Conservation (phyloP, 1,140 invertebrate genomes). For the Brachionus koreanus region DNA sequence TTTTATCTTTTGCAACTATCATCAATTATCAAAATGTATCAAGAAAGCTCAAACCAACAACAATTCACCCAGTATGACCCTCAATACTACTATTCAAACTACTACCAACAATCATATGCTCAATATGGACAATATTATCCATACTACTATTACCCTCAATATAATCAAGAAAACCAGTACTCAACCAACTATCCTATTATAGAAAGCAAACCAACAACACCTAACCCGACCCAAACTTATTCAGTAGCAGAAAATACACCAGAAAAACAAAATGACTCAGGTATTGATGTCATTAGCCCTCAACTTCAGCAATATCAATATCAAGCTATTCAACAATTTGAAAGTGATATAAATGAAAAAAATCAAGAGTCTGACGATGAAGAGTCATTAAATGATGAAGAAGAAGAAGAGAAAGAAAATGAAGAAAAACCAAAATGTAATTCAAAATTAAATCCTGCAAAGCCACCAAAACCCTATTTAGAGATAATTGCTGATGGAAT, state of each 20-base stretch:
- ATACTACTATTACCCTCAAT: not conserved
- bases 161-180: not conserved
- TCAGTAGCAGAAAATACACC: not conserved
- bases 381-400: not conserved
- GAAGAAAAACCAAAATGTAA: not conserved
- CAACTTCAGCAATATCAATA: not conserved
- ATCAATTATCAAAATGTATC: conserved; percentile 13
- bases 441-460: not conserved
- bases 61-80: not conserved
- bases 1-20: not conserved
- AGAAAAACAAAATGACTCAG: conserved; percentile 21
- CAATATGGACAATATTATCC: conserved; percentile 6
- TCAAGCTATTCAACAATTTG: not conserved
- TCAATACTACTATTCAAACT: conserved; percentile 14
- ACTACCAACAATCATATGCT: not conserved
- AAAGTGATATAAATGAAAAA: not conserved
- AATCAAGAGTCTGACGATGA: not conserved
- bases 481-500: conserved; percentile 45
- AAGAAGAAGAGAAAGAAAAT: not conserved
- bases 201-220: not conserved
- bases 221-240: not conserved
- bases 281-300: not conserved
- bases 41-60: not conserved
- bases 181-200: not conserved
- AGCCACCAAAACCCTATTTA: conserved; percentile 36